Percentiles rank a stretch among this genome's conserved stretches.
phyloP scores from a whole-genome alignment of 2,797 vertebrate genomes.

The Peromyscus eremicus region DNA sequence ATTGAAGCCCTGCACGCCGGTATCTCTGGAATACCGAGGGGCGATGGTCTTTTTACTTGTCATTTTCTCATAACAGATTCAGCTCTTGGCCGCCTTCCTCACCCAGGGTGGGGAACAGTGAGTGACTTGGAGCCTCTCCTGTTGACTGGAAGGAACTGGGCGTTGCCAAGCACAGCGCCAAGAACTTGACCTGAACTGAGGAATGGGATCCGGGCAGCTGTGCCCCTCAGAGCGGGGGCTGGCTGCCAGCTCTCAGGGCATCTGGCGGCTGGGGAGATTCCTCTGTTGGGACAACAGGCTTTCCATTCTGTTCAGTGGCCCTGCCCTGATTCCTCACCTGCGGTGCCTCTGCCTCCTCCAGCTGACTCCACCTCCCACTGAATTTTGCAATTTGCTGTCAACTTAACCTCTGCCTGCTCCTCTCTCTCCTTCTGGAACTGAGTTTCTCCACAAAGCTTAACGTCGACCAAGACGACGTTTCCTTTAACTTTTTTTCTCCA shows the following conservation, averaged over 20 bases:
- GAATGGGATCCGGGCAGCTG: slow-evolving; percentile 54
- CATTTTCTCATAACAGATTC: slow-evolving; percentile 35
- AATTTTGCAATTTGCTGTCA: slow-evolving; percentile 35
- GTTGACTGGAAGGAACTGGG: slow-evolving; percentile 73
- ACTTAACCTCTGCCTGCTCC: slow-evolving; percentile 28
- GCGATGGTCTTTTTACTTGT: background rate
- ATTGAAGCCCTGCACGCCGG: background rate
- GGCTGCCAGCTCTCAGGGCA: slow-evolving; percentile 14
- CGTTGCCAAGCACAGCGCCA: slow-evolving; percentile 18
- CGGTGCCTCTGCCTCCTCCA: background rate
- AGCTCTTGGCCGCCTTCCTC: background rate
- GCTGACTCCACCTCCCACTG: slow-evolving; percentile 54
- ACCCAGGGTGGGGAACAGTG: background rate
- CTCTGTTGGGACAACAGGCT: slow-evolving; percentile 55
- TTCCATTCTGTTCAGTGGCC: slow-evolving; percentile 45
- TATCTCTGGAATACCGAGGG: background rate
- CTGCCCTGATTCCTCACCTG: slow-evolving; percentile 52
- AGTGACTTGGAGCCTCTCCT: slow-evolving; percentile 8
- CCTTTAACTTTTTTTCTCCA: slow-evolving; percentile 15
- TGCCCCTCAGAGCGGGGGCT: background rate
- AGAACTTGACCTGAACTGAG: slow-evolving; percentile 60
- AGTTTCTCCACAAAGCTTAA: background rate
- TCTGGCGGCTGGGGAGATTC: slow-evolving; percentile 3
- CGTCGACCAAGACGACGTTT: slow-evolving; percentile 53
- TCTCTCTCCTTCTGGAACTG: background rate